phyloP scores from a whole-genome alignment of 2,888 invertebrate species.

The Trachelus stipa region DNA sequence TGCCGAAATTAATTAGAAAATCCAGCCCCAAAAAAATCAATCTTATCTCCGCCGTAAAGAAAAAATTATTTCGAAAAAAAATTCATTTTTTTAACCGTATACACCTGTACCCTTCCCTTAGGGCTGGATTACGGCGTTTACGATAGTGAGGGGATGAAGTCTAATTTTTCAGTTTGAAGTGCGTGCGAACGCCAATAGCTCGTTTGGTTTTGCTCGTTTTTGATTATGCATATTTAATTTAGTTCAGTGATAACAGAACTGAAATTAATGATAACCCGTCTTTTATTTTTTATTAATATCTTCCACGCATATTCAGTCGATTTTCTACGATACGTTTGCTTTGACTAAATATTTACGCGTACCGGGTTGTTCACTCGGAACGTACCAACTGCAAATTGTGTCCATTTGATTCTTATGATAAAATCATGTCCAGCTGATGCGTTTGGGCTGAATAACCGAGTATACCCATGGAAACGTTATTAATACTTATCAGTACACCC shows the following conservation, averaged over 20 bases:
- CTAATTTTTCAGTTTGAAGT: neutral
- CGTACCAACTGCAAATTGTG: neutral
- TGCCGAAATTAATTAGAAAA: neutral
- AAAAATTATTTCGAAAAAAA: too few relatives aligned
- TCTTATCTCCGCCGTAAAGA: fast-evolving
- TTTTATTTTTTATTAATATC: neutral
- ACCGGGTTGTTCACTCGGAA: neutral
- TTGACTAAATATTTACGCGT: neutral
- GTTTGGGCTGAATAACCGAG: too few relatives aligned
- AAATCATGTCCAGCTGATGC: too few relatives aligned
- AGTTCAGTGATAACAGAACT: neutral
- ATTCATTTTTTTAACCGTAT: fast-evolving
- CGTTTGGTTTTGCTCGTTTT: neutral
- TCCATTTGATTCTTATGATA: neutral
- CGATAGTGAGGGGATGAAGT: fast-evolving
- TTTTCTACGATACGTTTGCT: neutral
- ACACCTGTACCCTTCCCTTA: too few relatives aligned
- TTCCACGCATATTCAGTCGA: too few relatives aligned
- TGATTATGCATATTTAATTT: neutral
- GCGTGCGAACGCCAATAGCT: neutral
- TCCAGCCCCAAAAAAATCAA: neutral
- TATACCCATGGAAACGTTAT: neutral
- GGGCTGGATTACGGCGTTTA: too few relatives aligned
- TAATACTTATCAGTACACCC: neutral
- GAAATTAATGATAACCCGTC: neutral